These are phyloP conservation scores for Bos javanicus DNA, from an alignment of 2,113 vertebrate species.

Conservation along the genomic window DNA sequence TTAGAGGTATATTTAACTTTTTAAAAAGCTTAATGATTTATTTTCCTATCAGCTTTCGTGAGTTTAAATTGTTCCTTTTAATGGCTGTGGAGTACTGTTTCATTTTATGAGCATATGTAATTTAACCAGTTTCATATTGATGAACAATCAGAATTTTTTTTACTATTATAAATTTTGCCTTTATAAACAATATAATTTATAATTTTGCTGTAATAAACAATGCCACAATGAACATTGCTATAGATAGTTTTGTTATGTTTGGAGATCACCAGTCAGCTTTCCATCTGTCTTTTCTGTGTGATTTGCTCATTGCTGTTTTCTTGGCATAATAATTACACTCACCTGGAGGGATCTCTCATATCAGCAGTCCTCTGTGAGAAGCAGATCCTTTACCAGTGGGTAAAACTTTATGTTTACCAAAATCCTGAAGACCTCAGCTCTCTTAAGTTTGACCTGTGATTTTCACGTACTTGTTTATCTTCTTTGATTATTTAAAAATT, in stretches of 20 bases:
- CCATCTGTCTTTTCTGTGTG: neutral
- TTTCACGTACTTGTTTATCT: neutral
- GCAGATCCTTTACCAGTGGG: neutral
- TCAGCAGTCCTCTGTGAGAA: neutral
- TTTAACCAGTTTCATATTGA: constrained; percentile 31
- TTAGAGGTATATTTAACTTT: neutral
- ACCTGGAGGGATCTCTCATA: neutral
- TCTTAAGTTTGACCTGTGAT: constrained; percentile 14
- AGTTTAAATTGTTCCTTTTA: constrained; percentile 3
- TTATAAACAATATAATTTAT: neutral
- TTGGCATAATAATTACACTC: neutral
- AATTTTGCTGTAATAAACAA: neutral
- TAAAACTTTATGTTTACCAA: neutral
- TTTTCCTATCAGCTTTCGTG: neutral
- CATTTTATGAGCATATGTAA: neutral
- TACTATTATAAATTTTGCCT: neutral
- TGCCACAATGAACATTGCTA: neutral
- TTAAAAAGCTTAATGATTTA: neutral
- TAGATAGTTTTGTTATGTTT: neutral
- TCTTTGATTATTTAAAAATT: constrained; percentile 6
- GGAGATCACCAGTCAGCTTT: neutral
- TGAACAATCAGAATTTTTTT: neutral
- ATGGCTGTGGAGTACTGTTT: neutral
- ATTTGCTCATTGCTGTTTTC: constrained; percentile 7
- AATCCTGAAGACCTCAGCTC: neutral